A percentile compares a stretch with the other conserved stretches of the same genome.
Conservation (phyloP, 2,797 vertebrate genomes). For the Manis crassicaudata region DNA sequence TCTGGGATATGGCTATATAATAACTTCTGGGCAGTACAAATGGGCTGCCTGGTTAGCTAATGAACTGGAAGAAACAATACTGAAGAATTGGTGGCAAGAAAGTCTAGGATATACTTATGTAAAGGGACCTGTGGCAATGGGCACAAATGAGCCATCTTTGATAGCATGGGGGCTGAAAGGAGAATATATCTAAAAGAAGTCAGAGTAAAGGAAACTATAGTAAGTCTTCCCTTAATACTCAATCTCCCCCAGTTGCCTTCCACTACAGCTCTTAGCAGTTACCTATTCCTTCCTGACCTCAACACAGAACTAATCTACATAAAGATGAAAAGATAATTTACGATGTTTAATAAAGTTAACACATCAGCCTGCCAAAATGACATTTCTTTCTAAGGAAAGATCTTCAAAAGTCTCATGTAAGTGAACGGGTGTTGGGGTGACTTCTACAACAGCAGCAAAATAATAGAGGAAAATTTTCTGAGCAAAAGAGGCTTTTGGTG, state of each 20-base stretch:
- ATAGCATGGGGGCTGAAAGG: neutral
- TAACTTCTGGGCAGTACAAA: neutral
- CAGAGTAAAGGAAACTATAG: neutral
- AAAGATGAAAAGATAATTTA: neutral
- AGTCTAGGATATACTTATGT: neutral
- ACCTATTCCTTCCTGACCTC: neutral
- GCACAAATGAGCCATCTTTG: neutral
- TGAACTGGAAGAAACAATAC: neutral
- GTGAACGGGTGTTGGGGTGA: neutral
- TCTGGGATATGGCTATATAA: rapidly evolving
- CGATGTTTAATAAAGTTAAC: neutral
- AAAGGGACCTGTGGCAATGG: neutral
- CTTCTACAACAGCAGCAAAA: neutral
- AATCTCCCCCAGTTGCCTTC: rapidly evolving
- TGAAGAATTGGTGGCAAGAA: neutral
- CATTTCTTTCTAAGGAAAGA: conserved; percentile 21
- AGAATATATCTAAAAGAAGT: neutral
- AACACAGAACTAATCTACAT: neutral
- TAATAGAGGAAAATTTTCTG: neutral
- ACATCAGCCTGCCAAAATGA: neutral
- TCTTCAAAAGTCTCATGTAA: neutral
- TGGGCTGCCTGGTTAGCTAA: neutral
- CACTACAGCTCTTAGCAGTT: neutral
- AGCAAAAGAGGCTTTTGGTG: neutral
- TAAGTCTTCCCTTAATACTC: neutral